Base-by-base conservation (phyloP, 2,113 vertebrate species). In the Notothenia coriiceps region DNA sequence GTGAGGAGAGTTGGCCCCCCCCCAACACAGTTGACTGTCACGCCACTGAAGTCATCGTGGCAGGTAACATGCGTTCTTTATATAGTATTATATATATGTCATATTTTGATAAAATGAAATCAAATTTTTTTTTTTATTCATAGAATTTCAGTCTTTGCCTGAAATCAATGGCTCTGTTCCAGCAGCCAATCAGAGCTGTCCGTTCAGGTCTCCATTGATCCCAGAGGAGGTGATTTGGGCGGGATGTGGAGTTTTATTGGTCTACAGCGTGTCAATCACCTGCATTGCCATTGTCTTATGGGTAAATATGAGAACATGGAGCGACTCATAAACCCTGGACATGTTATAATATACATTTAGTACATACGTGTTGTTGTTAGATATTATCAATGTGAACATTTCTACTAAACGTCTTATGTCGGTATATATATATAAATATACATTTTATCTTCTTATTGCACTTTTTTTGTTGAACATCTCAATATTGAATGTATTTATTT, bases 221-320 rank as follows among this genome's bases (percentile, higher is more conserved):
- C 50, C 60, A 51, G 43, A 74, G 13, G 43, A 15, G 49, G 22
- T 44, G 35, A 25, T 69, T 51, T 79, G 71, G 76, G 50, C 1
- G 1, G 84, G 14, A 50, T 64, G 54, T 44, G 68, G 44, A 10
- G 11, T 68, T 51, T 17, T 83, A 59, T 50, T 83, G 25, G 15
- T 69, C 72, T 83, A 76, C 68, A 77, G 85, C 67, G 51, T 86
- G 35, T 59, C 62, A 63, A 46, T 86, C 61, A 83, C 75, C 61
- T 68, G 67, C 22, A 14, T 79, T 15, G 10, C 13, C 12, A 29
- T 57, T 8, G 11, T 4, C 35, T 40, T 49, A 1, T 49, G 71
- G 76, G 80, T 83, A 68, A 72, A 77, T 33, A 47, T 52, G 15
- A 29, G 20, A n/a, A 12, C 13, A 43, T 50, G 1, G 11, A 51